Conservation (phyloP, 1,140 invertebrate genomes). For the Ceratina japonica region DNA sequence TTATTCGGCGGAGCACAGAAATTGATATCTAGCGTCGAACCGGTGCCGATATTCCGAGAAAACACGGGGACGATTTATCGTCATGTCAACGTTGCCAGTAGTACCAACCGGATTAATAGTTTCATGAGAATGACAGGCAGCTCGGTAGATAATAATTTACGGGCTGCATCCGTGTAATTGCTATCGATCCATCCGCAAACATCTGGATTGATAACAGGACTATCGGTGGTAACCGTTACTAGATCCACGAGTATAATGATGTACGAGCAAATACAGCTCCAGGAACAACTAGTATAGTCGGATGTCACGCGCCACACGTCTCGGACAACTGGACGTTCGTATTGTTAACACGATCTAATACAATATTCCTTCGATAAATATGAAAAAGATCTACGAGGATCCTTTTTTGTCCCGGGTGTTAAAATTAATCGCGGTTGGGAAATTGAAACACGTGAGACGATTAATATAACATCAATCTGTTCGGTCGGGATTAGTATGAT, state of each 20-base stretch:
- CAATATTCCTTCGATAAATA: not conserved
- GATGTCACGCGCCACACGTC: not conserved
- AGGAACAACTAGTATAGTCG: constrained; percentile 21
- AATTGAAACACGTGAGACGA: no score
- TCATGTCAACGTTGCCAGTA: constrained; percentile 45
- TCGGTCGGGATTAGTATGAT: no score
- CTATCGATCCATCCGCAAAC: constrained; percentile 54
- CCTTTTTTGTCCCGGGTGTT: no score
- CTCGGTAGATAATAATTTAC: constrained; percentile 63
- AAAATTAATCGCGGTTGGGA: no score
- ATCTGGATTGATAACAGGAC: constrained; percentile 52
- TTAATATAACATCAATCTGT: no score
- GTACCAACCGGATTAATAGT: constrained; percentile 55
- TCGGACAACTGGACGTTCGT: constrained; percentile 17
- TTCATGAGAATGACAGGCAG: constrained; percentile 60
- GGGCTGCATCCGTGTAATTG: constrained; percentile 53
- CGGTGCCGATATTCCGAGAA: constrained; percentile 8
- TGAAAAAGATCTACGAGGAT: no score
- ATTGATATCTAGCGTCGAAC: not conserved
- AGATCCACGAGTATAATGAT: constrained; percentile 41
- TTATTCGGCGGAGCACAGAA: not conserved
- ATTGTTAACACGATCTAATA: constrained; percentile 14
- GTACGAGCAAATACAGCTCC: constrained; percentile 41
- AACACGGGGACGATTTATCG: constrained; percentile 56
- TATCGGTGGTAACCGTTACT: constrained; percentile 53